Evolutionary conservation across 2,797 vertebrate species (phyloP).

Genomic region (Phoxinus dragarum): DNA sequence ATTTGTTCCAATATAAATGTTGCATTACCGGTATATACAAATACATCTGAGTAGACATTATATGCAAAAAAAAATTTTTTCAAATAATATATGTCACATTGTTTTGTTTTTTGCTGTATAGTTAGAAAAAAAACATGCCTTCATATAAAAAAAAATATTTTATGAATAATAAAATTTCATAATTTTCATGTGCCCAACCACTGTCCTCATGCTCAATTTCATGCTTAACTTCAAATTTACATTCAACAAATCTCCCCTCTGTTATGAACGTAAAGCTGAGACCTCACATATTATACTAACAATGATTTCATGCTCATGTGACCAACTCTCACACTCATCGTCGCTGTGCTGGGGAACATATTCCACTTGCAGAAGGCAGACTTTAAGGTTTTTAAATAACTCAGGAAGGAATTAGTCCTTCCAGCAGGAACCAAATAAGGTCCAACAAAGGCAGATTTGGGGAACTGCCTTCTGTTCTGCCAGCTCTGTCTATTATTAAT

Average conservation of each 20-base stretch:
- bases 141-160: no score
- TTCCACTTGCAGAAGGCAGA: constrained; percentile 31
- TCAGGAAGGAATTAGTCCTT: constrained; percentile 46
- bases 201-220: no score
- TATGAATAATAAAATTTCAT: no score
- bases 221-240: no score
- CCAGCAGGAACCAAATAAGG: constrained; percentile 54
- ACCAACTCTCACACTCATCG: not conserved
- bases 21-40: not conserved
- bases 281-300: not conserved
- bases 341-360: constrained; percentile 18
- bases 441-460: constrained; percentile 41
- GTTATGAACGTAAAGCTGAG: not conserved
- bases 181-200: no score
- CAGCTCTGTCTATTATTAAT: constrained; percentile 50
- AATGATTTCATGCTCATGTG: constrained; percentile 25
- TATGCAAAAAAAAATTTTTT: not conserved
- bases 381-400: constrained; percentile 53
- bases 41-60: no score
- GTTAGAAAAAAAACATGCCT: no score
- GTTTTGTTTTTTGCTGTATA: no score
- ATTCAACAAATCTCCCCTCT: not conserved
- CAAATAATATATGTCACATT: no score
- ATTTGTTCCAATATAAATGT: not conserved
- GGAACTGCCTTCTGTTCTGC: constrained; percentile 54